Conservation (phyloP, 2,113 vertebrate genomes). For the Dipodomys ordii region DNA sequence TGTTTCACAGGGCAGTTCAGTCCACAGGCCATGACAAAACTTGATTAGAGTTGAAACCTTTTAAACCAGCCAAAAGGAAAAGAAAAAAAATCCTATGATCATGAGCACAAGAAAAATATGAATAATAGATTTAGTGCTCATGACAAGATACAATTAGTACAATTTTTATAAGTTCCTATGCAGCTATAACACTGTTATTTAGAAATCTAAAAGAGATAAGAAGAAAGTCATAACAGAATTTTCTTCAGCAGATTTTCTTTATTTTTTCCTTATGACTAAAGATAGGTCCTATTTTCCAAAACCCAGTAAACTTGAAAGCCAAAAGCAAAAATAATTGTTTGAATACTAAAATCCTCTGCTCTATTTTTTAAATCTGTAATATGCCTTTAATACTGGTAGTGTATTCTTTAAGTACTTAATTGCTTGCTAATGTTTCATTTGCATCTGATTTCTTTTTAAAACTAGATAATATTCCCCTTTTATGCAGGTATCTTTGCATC, state of each 20-base stretch:
- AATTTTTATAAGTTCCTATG: constrained; percentile 47
- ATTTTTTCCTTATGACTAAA: background rate
- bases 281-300: constrained; percentile 4
- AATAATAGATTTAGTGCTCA: constrained; percentile 57
- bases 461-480: background rate
- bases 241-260: background rate
- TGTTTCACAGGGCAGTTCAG: constrained; percentile 56
- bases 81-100: constrained; percentile 63
- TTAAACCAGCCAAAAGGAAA: constrained; percentile 43
- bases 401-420: background rate
- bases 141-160: constrained; percentile 63
- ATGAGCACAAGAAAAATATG: background rate
- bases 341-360: background rate
- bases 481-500: constrained; percentile 15
- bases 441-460: constrained; percentile 2
- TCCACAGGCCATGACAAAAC: constrained; percentile 5
- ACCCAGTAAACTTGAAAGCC: background rate
- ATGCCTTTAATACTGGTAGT: constrained; percentile 1
- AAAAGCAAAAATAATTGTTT: constrained; percentile 27
- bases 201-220: constrained; percentile 37
- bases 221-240: constrained; percentile 8
- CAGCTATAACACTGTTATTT: constrained; percentile 35
- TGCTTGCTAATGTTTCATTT: constrained; percentile 44
- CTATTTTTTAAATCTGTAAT: background rate
- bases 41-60: constrained; percentile 69